These are phyloP conservation scores for Corapipo altera DNA, from an alignment of 2,113 vertebrate genomes.

Conservation along the genomic window DNA sequence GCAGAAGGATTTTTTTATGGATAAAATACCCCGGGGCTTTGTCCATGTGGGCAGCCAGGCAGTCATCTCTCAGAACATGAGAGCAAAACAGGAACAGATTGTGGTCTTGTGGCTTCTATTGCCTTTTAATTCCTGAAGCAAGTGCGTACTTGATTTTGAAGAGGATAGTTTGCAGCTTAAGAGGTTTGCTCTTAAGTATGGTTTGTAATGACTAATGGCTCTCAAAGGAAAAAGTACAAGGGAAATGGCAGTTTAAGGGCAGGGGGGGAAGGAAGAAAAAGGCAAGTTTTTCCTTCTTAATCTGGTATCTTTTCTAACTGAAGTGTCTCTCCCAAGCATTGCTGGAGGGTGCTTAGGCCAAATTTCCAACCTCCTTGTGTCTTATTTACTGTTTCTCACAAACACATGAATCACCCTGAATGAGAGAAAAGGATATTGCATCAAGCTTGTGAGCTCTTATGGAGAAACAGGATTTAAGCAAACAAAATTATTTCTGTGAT, in stretches of 20 bases:
- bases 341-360: not conserved
- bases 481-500: not conserved
- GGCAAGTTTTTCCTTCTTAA: not conserved
- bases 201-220: not conserved
- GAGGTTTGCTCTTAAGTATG: not conserved
- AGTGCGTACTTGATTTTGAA: not conserved
- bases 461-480: not conserved
- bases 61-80: not conserved
- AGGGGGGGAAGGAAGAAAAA: not conserved
- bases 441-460: not conserved
- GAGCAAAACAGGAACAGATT: not conserved
- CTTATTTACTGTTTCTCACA: not conserved
- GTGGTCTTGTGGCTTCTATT: not conserved
- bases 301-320: not conserved
- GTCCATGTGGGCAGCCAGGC: accelerated
- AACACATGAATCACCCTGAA: not conserved
- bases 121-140: not conserved
- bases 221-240: not conserved
- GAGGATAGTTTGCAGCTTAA: not conserved
- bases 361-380: not conserved
- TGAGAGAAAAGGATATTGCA: not conserved
- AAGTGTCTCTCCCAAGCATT: not conserved
- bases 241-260: not conserved
- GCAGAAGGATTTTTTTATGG: accelerated
- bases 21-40: not conserved